These are phyloP conservation scores for Druon quercuslanigerum DNA, from an alignment of 1,140 invertebrate species.

Conservation along the genomic window DNA sequence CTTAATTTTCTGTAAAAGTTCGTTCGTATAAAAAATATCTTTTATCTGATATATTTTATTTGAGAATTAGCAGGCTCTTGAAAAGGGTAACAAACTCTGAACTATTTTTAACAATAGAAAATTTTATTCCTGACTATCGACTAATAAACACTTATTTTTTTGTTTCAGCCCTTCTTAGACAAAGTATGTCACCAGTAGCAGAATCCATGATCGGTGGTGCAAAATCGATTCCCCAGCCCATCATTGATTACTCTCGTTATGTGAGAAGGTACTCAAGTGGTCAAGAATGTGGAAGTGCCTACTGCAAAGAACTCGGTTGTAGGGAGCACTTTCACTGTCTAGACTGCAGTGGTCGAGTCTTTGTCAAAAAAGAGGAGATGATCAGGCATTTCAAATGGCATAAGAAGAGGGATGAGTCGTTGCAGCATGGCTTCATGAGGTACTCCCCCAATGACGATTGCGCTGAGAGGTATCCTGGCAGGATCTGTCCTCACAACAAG, in stretches of 20 bases:
- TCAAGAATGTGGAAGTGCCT: slow-evolving; percentile 81
- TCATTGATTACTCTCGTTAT: slow-evolving; percentile 84
- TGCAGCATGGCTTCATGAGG: slow-evolving; percentile 97
- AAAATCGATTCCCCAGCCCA: slow-evolving; percentile 67
- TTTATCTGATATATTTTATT: too few species aligned
- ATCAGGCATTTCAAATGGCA: slow-evolving; percentile 99
- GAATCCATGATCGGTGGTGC: slow-evolving; percentile 65
- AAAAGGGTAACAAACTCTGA: too few species aligned
- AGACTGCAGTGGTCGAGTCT: slow-evolving; percentile 91
- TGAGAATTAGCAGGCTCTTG: too few species aligned
- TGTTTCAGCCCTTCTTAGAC: slow-evolving; percentile 71
- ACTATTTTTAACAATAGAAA: too few species aligned
- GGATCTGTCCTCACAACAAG: slow-evolving; percentile 92
- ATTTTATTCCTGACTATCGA: not conserved
- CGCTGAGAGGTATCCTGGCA: slow-evolving; percentile 81
- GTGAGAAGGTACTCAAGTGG: slow-evolving; percentile 82
- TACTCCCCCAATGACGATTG: slow-evolving; percentile 95
- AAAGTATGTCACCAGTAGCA: slow-evolving; percentile 73
- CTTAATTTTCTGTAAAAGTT: not conserved
- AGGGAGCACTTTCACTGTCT: slow-evolving; percentile 98
- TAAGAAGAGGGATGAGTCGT: slow-evolving; percentile 97
- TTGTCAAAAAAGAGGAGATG: slow-evolving; percentile 99
- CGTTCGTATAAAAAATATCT: too few species aligned
- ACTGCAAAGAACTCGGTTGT: slow-evolving; percentile 79
- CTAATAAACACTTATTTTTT: slow-evolving; percentile 38